These are phyloP conservation scores for Vesta saturnalis DNA, from an alignment of 2,888 invertebrate genomes.

Conservation along the genomic window DNA sequence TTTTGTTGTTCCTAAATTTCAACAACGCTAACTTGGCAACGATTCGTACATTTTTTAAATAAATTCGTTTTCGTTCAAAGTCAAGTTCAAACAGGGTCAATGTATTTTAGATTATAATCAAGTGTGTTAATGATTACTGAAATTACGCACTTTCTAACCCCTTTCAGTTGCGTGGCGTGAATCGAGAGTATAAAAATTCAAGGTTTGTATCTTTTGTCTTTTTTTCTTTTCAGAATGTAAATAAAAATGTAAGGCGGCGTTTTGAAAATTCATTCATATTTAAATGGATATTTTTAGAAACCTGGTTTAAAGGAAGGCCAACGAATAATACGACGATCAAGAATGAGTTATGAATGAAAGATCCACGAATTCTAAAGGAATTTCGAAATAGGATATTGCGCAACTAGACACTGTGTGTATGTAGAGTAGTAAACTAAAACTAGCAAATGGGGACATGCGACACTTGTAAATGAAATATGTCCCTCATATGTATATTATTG, in stretches of 20 bases:
- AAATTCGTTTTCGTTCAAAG: too few species aligned
- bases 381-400: conserved; percentile 36
- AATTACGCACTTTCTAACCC: too few species aligned
- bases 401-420: conserved; percentile 15
- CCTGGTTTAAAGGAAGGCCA: conserved; percentile 1
- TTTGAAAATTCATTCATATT: conserved; percentile 1
- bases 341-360: conserved; percentile 31
- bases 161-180: too few species aligned
- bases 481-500: conserved; percentile 24
- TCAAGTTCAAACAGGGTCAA: too few species aligned
- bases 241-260: neutral
- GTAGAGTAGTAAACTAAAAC: conserved; percentile 18
- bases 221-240: neutral
- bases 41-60: too few species aligned
- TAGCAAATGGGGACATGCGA: conserved; percentile 31
- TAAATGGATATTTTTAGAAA: conserved; percentile 1
- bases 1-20: too few species aligned
- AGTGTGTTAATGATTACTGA: too few species aligned
- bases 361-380: conserved; percentile 29
- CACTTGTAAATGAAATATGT: conserved; percentile 32
- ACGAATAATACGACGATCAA: neutral
- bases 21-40: too few species aligned
- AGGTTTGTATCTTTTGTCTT: too few species aligned
- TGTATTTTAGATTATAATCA: too few species aligned
- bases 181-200: too few species aligned